Conservation (phyloP, 2,113 vertebrate species). For the Crocuta crocuta region DNA sequence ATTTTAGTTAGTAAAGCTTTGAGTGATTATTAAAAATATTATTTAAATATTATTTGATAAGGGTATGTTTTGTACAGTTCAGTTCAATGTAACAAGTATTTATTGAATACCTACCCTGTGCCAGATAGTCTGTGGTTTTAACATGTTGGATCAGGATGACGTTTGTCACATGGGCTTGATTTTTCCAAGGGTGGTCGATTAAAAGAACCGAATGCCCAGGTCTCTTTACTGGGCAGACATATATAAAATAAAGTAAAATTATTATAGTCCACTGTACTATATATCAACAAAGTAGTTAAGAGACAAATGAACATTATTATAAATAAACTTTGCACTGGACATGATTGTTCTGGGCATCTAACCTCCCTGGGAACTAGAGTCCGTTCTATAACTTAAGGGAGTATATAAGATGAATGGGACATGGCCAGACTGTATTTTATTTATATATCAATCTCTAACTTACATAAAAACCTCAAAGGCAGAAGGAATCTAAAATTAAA, state of each 20-base stretch:
- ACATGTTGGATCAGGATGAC: neutral
- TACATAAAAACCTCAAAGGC: slow-evolving; percentile 61
- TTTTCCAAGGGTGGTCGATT: neutral
- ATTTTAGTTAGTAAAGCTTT: neutral
- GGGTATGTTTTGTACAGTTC: neutral
- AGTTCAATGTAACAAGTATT: neutral
- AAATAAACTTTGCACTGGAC: neutral
- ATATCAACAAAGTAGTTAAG: neutral
- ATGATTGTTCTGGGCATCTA: neutral
- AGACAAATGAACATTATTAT: slow-evolving; percentile 46
- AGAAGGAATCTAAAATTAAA: slow-evolving; percentile 71
- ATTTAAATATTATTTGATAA: neutral
- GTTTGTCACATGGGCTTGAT: neutral
- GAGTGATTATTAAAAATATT: neutral
- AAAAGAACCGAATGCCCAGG: neutral
- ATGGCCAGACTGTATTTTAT: slow-evolving; percentile 65
- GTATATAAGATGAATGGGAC: slow-evolving; percentile 41
- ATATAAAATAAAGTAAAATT: neutral
- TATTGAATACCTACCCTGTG: neutral
- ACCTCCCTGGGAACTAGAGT: neutral
- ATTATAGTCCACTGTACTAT: neutral
- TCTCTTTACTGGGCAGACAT: neutral
- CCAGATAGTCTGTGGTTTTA: neutral
- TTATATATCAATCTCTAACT: slow-evolving; percentile 67
- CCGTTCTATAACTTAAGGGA: neutral